Conservation (phyloP, 2,888 invertebrate species). For the Camponotus fellah region DNA sequence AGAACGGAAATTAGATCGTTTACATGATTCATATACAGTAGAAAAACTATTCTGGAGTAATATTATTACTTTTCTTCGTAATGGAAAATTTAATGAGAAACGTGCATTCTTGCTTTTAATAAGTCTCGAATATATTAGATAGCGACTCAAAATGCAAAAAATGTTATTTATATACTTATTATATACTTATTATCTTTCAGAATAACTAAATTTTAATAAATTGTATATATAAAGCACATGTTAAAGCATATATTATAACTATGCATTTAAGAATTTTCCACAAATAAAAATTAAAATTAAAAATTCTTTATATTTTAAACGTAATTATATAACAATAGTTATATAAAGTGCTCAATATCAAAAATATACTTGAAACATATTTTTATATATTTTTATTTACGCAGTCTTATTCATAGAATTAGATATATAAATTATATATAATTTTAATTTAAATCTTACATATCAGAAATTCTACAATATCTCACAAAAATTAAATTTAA, state of each 20-base stretch:
- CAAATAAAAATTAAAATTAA: not conserved
- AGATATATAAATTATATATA: not conserved
- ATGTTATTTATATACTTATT: not conserved
- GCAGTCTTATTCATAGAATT: not conserved
- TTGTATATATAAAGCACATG: not conserved
- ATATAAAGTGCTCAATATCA: not conserved
- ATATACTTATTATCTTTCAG: too few species aligned
- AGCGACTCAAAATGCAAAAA: not conserved
- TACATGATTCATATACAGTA: conserved; percentile 18
- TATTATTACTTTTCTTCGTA: conserved; percentile 24
- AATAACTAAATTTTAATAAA: not conserved
- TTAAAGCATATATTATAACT: not conserved
- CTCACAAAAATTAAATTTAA: not conserved
- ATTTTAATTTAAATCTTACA: conserved; percentile 4
- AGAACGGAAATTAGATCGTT: conserved; percentile 31
- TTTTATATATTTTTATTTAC: conserved; percentile 1
- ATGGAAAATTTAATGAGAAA: conserved; percentile 48
- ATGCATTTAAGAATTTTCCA: not conserved
- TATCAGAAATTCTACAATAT: not conserved
- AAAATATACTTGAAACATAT: not conserved
- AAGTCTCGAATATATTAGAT: not conserved
- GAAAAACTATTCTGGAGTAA: conserved; percentile 39
- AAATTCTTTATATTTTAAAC: not conserved
- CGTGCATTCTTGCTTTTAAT: conserved; percentile 21
- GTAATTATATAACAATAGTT: not conserved